Evolutionary conservation across 2,888 invertebrate species (phyloP).

Genomic region (Rhamphomyia laevipes): DNA sequence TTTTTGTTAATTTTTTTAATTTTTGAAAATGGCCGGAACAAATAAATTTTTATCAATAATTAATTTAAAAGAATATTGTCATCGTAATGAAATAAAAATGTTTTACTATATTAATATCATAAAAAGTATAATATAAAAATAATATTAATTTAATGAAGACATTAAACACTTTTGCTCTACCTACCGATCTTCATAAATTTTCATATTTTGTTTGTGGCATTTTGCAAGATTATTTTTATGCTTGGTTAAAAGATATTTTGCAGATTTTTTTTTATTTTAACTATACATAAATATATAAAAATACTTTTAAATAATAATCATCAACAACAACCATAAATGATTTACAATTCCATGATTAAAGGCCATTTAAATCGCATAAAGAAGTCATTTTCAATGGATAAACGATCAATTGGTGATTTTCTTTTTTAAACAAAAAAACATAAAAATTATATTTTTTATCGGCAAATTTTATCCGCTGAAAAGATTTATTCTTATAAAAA

Average conservation of each 20-base stretch:
- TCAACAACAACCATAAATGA: background rate
- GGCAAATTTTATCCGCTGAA: too few relatives aligned
- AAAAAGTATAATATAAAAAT: background rate
- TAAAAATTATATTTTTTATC: too few relatives aligned
- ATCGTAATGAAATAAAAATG: too few relatives aligned
- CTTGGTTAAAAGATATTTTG: too few relatives aligned
- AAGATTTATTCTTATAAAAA: too few relatives aligned
- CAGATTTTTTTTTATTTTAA: background rate
- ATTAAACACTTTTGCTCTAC: background rate
- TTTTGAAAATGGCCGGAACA: background rate
- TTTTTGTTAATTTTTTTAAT: background rate
- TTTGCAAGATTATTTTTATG: background rate
- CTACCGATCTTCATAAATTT: too few relatives aligned
- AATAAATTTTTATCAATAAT: background rate
- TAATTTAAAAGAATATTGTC: background rate
- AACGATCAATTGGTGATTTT: too few relatives aligned
- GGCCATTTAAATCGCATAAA: background rate
- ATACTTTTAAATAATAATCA: background rate
- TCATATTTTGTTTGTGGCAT: background rate
- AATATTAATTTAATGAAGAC: background rate
- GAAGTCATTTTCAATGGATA: too few relatives aligned
- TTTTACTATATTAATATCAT: background rate
- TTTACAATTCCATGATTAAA: background rate
- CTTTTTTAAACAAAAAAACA: too few relatives aligned
- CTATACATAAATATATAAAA: too few relatives aligned